Conservation (phyloP, 1,140 invertebrate species). For the Ceratina japonica region DNA sequence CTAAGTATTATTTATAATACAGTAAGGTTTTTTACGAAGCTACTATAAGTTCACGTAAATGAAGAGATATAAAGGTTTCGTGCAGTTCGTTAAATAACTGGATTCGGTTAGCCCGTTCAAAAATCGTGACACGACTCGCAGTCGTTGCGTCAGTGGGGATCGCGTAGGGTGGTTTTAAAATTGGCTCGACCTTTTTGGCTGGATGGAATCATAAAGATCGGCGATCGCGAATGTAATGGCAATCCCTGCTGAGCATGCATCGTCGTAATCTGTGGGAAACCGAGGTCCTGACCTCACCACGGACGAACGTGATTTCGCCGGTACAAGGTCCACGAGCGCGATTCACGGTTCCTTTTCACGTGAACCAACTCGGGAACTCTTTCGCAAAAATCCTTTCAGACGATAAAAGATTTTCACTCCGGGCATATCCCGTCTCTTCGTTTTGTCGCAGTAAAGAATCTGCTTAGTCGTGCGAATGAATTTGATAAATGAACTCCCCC, state of each 20-base stretch:
- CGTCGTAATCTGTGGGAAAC: slow-evolving; percentile 64
- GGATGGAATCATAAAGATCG: slow-evolving; percentile 69
- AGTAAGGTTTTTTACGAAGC: not conserved
- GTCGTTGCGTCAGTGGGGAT: slow-evolving; percentile 23
- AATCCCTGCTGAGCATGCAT: slow-evolving; percentile 63
- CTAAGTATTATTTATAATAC: too few relatives aligned
- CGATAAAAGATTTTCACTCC: slow-evolving; percentile 11
- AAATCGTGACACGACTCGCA: slow-evolving; percentile 19
- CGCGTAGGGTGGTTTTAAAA: slow-evolving; percentile 50
- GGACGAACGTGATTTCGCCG: slow-evolving; percentile 61
- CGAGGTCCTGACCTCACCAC: slow-evolving; percentile 55
- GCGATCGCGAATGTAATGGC: slow-evolving; percentile 66
- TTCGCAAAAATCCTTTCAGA: slow-evolving; percentile 36
- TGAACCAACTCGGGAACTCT: slow-evolving; percentile 24
- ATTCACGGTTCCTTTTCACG: slow-evolving; percentile 53
- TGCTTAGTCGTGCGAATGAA: not conserved
- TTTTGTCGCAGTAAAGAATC: too few relatives aligned
- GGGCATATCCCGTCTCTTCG: not conserved
- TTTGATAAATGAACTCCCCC: not conserved
- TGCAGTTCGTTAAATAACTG: not conserved
- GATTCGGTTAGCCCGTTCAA: slow-evolving; percentile 6
- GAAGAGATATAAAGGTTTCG: not conserved
- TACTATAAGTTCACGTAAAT: not conserved
- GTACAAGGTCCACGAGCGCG: slow-evolving; percentile 49
- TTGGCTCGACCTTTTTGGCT: slow-evolving; percentile 57